Percentiles rank a stretch among this genome's conserved stretches.
Conservation (phyloP, 2,113 vertebrate species). For the Hiodon tergisus region DNA sequence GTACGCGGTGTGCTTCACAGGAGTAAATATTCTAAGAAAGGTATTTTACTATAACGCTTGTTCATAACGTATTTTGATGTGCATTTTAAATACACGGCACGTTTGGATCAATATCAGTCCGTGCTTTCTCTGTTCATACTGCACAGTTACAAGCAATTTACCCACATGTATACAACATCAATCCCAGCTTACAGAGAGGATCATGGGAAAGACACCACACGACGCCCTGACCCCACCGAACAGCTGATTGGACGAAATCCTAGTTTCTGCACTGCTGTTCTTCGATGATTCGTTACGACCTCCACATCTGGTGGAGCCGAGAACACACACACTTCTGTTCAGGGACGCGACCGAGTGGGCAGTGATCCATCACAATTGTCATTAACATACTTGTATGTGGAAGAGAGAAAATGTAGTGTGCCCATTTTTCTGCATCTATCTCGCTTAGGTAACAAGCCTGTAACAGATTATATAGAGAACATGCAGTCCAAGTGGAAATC, state of each 20-base stretch:
- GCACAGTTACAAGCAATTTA: slow-evolving; percentile 36
- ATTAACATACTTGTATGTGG: slow-evolving; percentile 24
- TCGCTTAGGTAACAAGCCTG: slow-evolving; percentile 28
- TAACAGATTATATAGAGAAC: slow-evolving; percentile 11
- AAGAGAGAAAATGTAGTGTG: slow-evolving; percentile 25
- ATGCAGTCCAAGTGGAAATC: slow-evolving; percentile 17
- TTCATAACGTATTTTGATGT: slow-evolving; percentile 67
- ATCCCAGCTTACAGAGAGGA: slow-evolving; percentile 2
- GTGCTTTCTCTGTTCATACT: slow-evolving; percentile 52
- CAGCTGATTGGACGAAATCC: not conserved
- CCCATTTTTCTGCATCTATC: slow-evolving; percentile 10
- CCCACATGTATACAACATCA: slow-evolving; percentile 43
- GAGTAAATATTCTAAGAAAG: slow-evolving; percentile 56
- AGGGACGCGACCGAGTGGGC: not conserved
- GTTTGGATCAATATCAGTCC: slow-evolving; percentile 49
- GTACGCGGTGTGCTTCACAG: slow-evolving; percentile 59
- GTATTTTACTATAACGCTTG: slow-evolving; percentile 67
- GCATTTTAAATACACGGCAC: slow-evolving; percentile 58
- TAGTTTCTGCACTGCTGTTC: not conserved
- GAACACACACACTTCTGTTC: not conserved
- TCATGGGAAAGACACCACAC: not conserved
- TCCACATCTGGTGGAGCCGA: not conserved
- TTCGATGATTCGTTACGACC: not conserved
- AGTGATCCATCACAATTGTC: not conserved
- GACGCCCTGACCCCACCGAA: not conserved